phyloP scores from a whole-genome alignment of 2,888 invertebrate genomes.

The Amaurobius ferox region DNA sequence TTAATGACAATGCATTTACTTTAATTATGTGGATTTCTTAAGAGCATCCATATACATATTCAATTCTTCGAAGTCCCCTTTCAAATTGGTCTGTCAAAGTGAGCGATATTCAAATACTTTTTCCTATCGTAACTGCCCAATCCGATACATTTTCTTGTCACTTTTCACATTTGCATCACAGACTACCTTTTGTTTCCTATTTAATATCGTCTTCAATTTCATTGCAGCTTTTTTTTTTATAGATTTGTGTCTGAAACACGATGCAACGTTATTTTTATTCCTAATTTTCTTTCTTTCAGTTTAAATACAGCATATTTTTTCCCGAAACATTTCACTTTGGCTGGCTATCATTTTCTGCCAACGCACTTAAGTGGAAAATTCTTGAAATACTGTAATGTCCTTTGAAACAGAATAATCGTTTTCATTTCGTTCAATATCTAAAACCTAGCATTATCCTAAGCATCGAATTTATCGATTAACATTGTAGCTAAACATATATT shows the following conservation, averaged over 20 bases:
- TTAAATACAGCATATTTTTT: neutral
- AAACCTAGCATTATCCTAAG: conserved; percentile 4
- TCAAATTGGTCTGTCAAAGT: too few relatives aligned
- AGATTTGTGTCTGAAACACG: neutral
- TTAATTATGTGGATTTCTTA: too few relatives aligned
- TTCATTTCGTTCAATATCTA: conserved; percentile 14
- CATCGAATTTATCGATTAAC: conserved; percentile 36
- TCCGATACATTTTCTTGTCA: too few relatives aligned
- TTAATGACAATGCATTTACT: too few relatives aligned
- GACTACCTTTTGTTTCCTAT: too few relatives aligned
- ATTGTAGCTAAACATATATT: conserved; percentile 29
- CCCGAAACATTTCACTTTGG: conserved; percentile 14
- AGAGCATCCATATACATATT: too few relatives aligned
- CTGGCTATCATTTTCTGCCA: neutral
- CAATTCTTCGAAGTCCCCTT: too few relatives aligned
- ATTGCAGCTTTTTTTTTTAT: neutral
- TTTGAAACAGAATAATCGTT: neutral
- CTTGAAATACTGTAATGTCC: conserved; percentile 5
- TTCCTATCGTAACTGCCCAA: too few relatives aligned
- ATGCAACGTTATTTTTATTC: too few relatives aligned
- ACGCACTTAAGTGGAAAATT: conserved; percentile 7
- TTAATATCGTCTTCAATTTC: neutral
- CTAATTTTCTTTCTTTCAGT: neutral
- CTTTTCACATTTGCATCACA: too few relatives aligned
- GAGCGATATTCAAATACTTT: too few relatives aligned